These are phyloP conservation scores for Pinna nobilis DNA, from an alignment of 1,140 invertebrate species.

Conservation along the genomic window DNA sequence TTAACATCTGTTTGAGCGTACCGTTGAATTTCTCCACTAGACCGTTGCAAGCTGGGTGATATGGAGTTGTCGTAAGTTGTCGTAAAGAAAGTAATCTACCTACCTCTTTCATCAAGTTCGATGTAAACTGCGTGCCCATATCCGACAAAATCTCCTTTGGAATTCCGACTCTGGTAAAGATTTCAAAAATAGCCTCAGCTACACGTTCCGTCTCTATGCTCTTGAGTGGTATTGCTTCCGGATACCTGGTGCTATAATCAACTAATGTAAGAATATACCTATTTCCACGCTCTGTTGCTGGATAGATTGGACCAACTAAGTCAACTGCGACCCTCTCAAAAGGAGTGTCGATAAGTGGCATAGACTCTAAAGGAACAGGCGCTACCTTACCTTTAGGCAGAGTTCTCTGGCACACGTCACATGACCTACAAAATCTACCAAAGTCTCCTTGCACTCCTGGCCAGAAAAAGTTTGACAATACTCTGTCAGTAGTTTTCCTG, in stretches of 20 bases:
- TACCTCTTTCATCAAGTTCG: constrained; percentile 38
- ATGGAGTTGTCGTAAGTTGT: constrained; percentile 1
- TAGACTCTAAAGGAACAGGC: constrained; percentile 39
- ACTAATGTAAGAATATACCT: constrained; percentile 7
- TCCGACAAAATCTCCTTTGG: constrained; percentile 44
- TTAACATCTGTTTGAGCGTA: no score
- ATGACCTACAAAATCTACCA: constrained; percentile 37
- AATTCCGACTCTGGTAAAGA: neutral
- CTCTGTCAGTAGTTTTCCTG: constrained; percentile 3
- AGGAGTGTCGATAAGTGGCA: constrained; percentile 45
- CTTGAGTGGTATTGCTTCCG: neutral
- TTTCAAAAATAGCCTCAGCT: neutral
- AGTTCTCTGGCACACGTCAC: constrained; percentile 47
- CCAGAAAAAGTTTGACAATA: constrained; percentile 11
- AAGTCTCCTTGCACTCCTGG: constrained; percentile 31
- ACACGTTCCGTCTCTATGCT: constrained; percentile 18
- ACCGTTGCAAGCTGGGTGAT: no score
- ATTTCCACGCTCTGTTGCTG: constrained; percentile 14
- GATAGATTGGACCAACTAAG: constrained; percentile 42
- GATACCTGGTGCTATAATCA: constrained; percentile 9
- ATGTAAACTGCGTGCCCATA: constrained; percentile 36
- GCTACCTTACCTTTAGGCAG: constrained; percentile 37
- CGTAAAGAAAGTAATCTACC: neutral
- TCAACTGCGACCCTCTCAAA: constrained; percentile 51
- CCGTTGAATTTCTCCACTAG: no score